Evolutionary conservation across 1,140 invertebrate species (phyloP), one percentile per base, ranked within the genome.

Genomic region (Drosophila erecta): DNA sequence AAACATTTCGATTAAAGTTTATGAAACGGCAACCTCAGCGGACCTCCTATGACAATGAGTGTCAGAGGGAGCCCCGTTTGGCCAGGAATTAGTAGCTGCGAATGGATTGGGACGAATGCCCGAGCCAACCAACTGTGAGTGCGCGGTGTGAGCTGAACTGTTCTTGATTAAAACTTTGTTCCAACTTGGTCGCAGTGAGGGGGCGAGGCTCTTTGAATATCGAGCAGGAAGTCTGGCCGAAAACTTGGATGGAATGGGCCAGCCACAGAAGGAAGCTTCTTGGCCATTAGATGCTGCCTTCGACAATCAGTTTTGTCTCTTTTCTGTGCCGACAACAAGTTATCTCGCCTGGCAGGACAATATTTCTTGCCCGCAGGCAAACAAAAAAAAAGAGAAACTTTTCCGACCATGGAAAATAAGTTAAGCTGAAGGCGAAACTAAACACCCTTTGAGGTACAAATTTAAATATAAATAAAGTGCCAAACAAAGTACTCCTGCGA

Each of bases 1-100:
- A 89, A 89, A 89, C 80, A 89, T 89, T 89, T 89, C 84, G 84
- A 89, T 89, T 89, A 89, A 89, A 89, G 84, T 89, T 89, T 87
- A 84, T 89, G 84, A 89, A 83, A 86, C 65, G 74, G 73, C 73
- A 83, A 83, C 79, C 77, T 75, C 76, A 50, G 40, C 22, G 27
- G 37, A 66, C 40, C 47, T 51, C 33, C 64, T 35, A 27, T 46
- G 62, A 46, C 30, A 35, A 37, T 43, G 41, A 33, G 30, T 38
- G 59, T 37, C 59, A 58, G 37, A 33, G 54, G 37, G 51, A 41
- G 49, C 27, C 41, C 64, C 65, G 27, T 30, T 41, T 56, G 57
- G 74, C 43, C 75, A 71, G 74, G 72, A 89, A 87, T 78, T 84
- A 74, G 84, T 75, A 74, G 56, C 77, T 64, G 38, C 41, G 49